Conservation (phyloP, 2,888 invertebrate genomes). For the Andrena chrysosceles region DNA sequence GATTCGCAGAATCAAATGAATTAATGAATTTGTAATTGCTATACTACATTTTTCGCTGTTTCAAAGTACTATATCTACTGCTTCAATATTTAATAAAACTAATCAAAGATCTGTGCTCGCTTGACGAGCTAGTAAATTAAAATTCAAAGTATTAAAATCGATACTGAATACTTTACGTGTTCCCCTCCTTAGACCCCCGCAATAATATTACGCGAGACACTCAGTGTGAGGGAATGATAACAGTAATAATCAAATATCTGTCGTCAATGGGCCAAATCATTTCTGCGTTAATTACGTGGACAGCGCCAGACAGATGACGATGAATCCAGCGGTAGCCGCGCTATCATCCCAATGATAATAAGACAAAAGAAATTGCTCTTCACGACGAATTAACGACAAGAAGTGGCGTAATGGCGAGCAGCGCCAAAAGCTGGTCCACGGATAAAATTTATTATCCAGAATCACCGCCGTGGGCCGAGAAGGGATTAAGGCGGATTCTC, state of each 20-base stretch:
- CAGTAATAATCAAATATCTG: too few relatives aligned
- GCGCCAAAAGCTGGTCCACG: conserved; percentile 25
- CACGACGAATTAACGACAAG: conserved; percentile 35
- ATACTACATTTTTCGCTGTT: too few relatives aligned
- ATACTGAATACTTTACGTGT: too few relatives aligned
- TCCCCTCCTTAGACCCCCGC: background rate
- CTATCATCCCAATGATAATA: conserved; percentile 5
- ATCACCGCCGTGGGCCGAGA: conserved; percentile 33
- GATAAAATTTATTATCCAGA: conserved; percentile 50
- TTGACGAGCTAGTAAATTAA: too few relatives aligned
- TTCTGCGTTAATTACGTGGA: conserved; percentile 24
- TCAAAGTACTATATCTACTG: too few relatives aligned
- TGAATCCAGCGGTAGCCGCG: conserved; percentile 20
- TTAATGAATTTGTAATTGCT: too few relatives aligned
- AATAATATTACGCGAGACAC: too few relatives aligned
- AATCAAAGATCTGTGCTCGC: too few relatives aligned
- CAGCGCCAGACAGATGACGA: background rate
- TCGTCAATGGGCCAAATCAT: conserved; percentile 10
- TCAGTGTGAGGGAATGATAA: background rate
- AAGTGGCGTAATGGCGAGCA: conserved; percentile 38
- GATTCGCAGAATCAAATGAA: too few relatives aligned
- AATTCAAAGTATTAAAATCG: too few relatives aligned
- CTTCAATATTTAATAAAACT: too few relatives aligned
- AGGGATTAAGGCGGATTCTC: conserved; percentile 43
- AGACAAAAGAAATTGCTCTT: background rate